These are phyloP conservation scores for Chelonoidis abingdonii DNA, from an alignment of 2,113 vertebrate species.

Conservation along the genomic window DNA sequence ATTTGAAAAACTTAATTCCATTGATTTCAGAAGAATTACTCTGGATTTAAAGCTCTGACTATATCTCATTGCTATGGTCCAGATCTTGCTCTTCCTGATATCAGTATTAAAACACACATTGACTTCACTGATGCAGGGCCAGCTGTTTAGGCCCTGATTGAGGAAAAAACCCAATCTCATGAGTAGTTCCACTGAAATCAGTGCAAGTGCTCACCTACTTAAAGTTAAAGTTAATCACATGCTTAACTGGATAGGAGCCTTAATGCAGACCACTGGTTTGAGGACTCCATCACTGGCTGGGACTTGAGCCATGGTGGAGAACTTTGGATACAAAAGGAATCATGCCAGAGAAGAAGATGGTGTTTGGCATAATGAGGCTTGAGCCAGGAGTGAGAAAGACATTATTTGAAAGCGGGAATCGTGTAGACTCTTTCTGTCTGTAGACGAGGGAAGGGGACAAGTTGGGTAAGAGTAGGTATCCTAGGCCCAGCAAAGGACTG, in stretches of 20 bases:
- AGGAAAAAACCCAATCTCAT: background rate
- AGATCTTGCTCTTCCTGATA: background rate
- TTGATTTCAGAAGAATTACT: background rate
- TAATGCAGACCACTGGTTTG: background rate
- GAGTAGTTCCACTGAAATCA: background rate
- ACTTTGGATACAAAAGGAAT: accelerated
- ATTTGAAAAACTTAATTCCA: background rate
- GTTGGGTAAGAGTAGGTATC: background rate
- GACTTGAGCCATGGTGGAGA: background rate
- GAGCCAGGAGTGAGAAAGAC: background rate
- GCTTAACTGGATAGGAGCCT: background rate
- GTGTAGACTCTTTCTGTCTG: background rate
- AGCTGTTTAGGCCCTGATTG: background rate
- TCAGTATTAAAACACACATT: background rate
- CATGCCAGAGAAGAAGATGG: background rate
- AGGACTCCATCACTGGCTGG: background rate
- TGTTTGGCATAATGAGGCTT: background rate
- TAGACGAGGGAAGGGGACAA: background rate
- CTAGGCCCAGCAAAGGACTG: background rate
- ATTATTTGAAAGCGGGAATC: background rate
- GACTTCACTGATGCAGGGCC: background rate
- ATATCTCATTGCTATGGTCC: background rate
- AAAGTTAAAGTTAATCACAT: background rate
- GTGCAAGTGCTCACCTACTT: background rate
- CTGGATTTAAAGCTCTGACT: accelerated